phyloP scores from a whole-genome alignment of 2,113 vertebrate species.

The Mugil cephalus region DNA sequence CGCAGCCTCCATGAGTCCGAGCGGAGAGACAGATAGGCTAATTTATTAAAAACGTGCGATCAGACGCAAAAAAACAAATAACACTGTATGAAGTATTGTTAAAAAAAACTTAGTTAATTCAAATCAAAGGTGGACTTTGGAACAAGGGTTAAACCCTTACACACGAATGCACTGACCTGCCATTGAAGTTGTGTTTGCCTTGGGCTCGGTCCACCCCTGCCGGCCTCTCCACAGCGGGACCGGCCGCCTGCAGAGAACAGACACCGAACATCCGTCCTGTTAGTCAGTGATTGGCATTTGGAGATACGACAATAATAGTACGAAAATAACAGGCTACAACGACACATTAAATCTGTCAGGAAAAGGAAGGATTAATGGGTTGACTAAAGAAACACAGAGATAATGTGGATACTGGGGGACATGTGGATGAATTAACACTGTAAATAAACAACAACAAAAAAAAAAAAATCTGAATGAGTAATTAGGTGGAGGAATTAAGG shows the following conservation, averaged over 20 bases:
- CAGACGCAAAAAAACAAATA: too few species aligned
- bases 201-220: conserved; percentile 55
- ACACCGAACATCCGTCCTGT: conserved; percentile 26
- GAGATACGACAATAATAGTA: not conserved
- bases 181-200: conserved; percentile 58
- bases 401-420: not conserved
- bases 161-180: conserved; percentile 64
- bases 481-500: conserved; percentile 5
- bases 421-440: not conserved
- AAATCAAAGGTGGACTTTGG: too few species aligned
- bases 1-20: not conserved
- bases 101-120: too few species aligned
- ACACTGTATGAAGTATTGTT: too few species aligned
- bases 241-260: conserved; percentile 59
- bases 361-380: not conserved
- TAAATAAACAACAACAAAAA: not conserved
- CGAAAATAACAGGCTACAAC: not conserved
- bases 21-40: not conserved
- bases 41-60: too few species aligned
- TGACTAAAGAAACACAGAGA: not conserved
- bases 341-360: not conserved
- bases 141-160: not conserved
- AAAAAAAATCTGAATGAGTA: not conserved
- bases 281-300: conserved; percentile 3
- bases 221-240: conserved; percentile 45